Base-by-base conservation (phyloP, 2,888 invertebrate genomes). In the Heteropelma amictum region DNA sequence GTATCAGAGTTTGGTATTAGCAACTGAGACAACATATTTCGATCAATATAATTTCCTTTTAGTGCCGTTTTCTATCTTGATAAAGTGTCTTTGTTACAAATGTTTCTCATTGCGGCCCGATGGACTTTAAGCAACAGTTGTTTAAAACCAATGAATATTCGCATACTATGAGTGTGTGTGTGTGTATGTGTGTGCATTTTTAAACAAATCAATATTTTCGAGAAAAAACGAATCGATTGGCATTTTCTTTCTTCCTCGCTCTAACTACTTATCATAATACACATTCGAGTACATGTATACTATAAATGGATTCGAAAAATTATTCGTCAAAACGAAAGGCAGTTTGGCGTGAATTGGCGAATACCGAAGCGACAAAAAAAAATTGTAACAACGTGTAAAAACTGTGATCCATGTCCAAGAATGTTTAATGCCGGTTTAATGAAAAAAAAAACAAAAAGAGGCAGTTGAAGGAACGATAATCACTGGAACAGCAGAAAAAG, bases 1-100 rank as follows among this genome's bases (percentile, higher is more conserved):
- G 65, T 67, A 67, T 67, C 65, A 54, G 61, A 40, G 70, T 75
- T 75, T 75, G 74, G 74, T 74, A 74, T 70, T 65, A 33, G 65
- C 65, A 70, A 74, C 64, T 61, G 69, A 61, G 65, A 53, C 53
- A 51, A 60, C 54, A n/a, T 45, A 21, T 10, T 49, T 40, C 68
- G 3, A 17, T 28, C 14, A 21, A 10, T 35, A 19, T 45, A 30
- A 45, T 64, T 42, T 30, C 45, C 30, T 23, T 42, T 70, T 61
- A 75, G 75, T 75, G 70, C 75, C 70, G 75, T 75, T 75, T n/a
- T n/a, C n/a, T n/a, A n/a, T n/a, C n/a, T n/a, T n/a, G n/a, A n/a
- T n/a, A n/a, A n/a, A n/a, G n/a, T n/a, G n/a, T n/a, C n/a, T n/a
- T n/a, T n/a, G n/a, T n/a, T n/a, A n/a, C 61, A 67, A 70, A 74